Percentiles rank a stretch among this genome's conserved stretches.
These are phyloP conservation scores for Drosophila azteca DNA, from an alignment of 1,140 invertebrate genomes.

Conservation along the genomic window DNA sequence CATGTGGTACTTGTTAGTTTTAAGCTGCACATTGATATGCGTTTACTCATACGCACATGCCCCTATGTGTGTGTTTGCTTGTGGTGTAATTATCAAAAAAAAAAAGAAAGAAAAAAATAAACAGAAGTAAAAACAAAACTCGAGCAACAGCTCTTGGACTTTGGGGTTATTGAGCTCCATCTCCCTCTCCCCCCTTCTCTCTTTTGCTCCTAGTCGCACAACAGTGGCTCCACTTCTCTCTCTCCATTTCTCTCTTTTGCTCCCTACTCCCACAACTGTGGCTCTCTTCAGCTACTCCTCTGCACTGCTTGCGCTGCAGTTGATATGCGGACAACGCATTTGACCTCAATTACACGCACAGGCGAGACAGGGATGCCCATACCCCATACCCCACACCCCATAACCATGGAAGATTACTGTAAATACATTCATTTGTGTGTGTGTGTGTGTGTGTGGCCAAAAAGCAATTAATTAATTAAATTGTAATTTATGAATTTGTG, in stretches of 20 bases:
- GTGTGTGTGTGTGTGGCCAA: constrained; percentile 18
- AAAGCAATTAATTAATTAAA: constrained; percentile 49
- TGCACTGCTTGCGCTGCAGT: constrained; percentile 21
- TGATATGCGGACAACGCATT: constrained; percentile 40
- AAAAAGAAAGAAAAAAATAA: constrained; percentile 6
- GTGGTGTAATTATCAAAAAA: constrained; percentile 29
- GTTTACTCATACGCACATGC: neutral
- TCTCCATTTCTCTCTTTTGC: neutral
- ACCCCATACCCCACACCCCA: neutral
- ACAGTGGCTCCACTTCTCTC: constrained; percentile 7
- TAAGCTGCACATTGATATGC: constrained; percentile 15
- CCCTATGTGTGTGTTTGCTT: too few relatives aligned
- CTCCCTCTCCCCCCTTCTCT: neutral
- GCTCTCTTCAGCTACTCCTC: neutral
- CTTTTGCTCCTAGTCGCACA: neutral
- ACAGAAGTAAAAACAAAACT: constrained; percentile 34
- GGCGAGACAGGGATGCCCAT: constrained; percentile 22
- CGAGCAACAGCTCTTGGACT: constrained; percentile 17
- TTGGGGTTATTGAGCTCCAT: constrained; percentile 33
- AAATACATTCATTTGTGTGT: neutral
- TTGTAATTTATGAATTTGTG: constrained; percentile 44
- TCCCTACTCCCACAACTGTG: neutral
- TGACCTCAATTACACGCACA: constrained; percentile 40
- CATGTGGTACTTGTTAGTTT: neutral
- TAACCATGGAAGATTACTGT: neutral